Percentiles rank a stretch among this genome's conserved stretches.
phyloP scores from a whole-genome alignment of 2,797 vertebrate genomes.

The Anniella stebbinsi region DNA sequence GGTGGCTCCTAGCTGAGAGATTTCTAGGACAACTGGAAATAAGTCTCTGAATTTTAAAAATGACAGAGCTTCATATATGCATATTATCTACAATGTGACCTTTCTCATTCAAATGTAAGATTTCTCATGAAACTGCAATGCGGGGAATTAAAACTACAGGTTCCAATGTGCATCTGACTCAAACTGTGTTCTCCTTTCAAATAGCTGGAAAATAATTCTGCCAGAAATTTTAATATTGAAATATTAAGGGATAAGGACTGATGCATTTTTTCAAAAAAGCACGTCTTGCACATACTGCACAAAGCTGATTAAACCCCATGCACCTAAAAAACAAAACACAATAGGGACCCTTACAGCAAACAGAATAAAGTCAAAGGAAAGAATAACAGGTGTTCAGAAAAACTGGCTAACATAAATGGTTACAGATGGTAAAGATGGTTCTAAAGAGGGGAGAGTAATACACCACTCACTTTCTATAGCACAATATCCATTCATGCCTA shows the following conservation, averaged over 20 bases:
- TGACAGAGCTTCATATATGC: slow-evolving; percentile 17
- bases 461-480: neutral
- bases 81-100: slow-evolving; percentile 12
- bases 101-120: slow-evolving; percentile 32
- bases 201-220: slow-evolving; percentile 18
- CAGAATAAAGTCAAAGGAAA: slow-evolving; percentile 1
- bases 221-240: slow-evolving; percentile 13
- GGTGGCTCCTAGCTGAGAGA: slow-evolving; percentile 33
- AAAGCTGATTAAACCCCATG: neutral
- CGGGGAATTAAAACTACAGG: slow-evolving; percentile 10
- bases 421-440: neutral
- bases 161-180: neutral
- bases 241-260: neutral
- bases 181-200: neutral
- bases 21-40: slow-evolving; percentile 35
- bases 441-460: neutral
- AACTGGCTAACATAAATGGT: fast-evolving
- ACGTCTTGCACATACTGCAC: neutral
- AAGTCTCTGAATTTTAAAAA: slow-evolving; percentile 20
- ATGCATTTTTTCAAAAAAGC: neutral
- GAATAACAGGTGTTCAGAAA: neutral
- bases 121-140: neutral
- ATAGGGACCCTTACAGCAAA: neutral
- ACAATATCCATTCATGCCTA: neutral
- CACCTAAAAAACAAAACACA: neutral